These are phyloP conservation scores for Tetragnatha montana DNA, from an alignment of 2,888 invertebrate genomes.

Conservation along the genomic window DNA sequence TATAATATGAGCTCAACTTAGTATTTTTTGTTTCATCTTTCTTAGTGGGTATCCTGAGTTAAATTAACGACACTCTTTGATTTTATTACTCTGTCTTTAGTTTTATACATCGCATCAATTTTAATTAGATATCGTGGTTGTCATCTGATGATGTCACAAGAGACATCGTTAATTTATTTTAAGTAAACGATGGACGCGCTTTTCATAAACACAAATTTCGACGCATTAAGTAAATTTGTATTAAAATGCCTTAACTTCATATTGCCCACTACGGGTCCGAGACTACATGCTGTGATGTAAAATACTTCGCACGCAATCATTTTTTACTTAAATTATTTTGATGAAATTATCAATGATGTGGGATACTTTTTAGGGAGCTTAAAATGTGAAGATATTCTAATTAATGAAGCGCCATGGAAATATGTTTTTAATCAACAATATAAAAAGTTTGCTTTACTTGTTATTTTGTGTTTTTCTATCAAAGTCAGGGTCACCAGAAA, in stretches of 20 bases:
- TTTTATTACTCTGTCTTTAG: slow-evolving; percentile 46
- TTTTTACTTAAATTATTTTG: too few species aligned
- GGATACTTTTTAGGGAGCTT: too few species aligned
- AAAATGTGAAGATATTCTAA: too few species aligned
- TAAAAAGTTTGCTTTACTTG: too few species aligned
- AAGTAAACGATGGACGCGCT: slow-evolving; percentile 1
- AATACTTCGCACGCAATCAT: too few species aligned
- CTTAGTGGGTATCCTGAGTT: slow-evolving; percentile 29
- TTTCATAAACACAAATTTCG: slow-evolving; percentile 38
- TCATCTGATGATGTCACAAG: slow-evolving; percentile 47
- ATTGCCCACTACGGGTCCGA: background rate
- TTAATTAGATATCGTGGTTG: slow-evolving; percentile 57
- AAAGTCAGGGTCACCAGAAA: too few species aligned
- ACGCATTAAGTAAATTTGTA: slow-evolving; percentile 54
- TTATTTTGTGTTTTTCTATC: too few species aligned
- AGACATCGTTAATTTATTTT: slow-evolving; percentile 55
- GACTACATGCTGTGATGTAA: background rate
- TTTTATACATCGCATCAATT: slow-evolving; percentile 59
- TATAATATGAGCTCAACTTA: background rate
- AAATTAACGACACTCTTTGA: slow-evolving; percentile 38
- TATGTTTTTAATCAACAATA: too few species aligned
- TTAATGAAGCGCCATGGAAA: too few species aligned
- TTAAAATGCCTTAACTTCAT: slow-evolving; percentile 8
- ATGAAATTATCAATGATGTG: too few species aligned
- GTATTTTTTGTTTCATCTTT: slow-evolving; percentile 10